phyloP scores from a whole-genome alignment of 2,113 vertebrate species.

The Lagopus muta region DNA sequence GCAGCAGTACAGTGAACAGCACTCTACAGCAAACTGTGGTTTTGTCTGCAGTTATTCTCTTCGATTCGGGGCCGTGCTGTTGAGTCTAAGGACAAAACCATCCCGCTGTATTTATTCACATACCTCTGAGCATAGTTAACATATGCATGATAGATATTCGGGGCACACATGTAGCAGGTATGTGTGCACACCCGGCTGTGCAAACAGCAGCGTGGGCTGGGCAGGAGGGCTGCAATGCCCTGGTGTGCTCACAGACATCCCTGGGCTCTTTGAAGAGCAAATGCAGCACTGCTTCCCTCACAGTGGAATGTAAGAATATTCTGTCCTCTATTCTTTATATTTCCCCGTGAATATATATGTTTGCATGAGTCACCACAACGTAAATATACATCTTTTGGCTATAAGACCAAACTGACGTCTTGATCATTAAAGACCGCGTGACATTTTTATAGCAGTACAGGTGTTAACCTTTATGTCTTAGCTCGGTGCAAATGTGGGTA shows the following conservation, averaged over 20 bases:
- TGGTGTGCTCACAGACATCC: fast-evolving
- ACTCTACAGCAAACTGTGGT: neutral
- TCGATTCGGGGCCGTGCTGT: neutral
- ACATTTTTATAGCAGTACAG: neutral
- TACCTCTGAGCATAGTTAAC: neutral
- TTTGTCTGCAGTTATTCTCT: neutral
- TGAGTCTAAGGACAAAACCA: neutral
- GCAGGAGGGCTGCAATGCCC: neutral
- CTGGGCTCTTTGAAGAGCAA: fast-evolving
- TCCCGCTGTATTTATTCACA: neutral
- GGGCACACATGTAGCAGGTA: too few relatives aligned
- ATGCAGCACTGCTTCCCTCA: neutral
- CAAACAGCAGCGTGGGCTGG: neutral
- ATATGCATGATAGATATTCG: neutral
- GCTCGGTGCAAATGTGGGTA: neutral
- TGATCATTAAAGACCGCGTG: neutral
- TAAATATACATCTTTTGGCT: neutral
- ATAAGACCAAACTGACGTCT: neutral
- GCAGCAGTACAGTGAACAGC: neutral
- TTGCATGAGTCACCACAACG: neutral
- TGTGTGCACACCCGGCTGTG: neutral
- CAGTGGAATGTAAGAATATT: neutral
- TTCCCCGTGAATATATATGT: neutral
- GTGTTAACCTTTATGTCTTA: neutral
- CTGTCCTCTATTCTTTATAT: fast-evolving